phyloP scores from a whole-genome alignment of 2,797 vertebrate species.

The Garrulus glandarius region DNA sequence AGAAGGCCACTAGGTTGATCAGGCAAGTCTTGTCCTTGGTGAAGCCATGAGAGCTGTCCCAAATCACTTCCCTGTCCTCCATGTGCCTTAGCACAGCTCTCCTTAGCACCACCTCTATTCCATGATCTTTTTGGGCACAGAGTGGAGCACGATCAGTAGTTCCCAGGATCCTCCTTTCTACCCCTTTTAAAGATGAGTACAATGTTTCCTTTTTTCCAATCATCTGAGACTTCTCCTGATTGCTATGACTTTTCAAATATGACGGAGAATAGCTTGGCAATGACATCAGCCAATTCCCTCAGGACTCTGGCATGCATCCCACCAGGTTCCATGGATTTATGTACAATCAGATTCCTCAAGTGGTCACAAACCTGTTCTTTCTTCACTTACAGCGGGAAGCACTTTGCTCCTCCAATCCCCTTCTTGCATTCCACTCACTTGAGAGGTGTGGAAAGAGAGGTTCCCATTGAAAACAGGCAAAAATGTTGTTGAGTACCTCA shows the following conservation, averaged over 20 bases:
- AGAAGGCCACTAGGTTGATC: not conserved
- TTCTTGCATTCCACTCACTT: not conserved
- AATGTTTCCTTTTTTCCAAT: not conserved
- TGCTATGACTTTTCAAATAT: not conserved
- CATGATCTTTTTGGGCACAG: not conserved
- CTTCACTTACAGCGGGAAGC: not conserved
- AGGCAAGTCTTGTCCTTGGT: not conserved
- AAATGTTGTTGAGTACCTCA: not conserved
- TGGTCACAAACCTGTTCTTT: accelerated
- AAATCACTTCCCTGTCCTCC: not conserved
- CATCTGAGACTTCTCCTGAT: not conserved
- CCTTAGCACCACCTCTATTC: not conserved
- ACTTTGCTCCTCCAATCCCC: not conserved
- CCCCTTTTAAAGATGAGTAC: not conserved
- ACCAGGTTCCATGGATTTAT: not conserved
- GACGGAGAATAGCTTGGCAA: not conserved
- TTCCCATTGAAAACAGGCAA: not conserved
- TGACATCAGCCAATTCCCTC: not conserved
- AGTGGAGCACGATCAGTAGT: not conserved
- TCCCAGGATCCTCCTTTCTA: not conserved
- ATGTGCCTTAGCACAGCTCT: not conserved
- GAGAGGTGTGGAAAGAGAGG: not conserved
- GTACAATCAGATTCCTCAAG: not conserved
- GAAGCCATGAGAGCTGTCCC: not conserved
- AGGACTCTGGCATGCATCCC: not conserved